Conservation (phyloP, 2,888 invertebrate genomes). For the Tetragonisca angustula region DNA sequence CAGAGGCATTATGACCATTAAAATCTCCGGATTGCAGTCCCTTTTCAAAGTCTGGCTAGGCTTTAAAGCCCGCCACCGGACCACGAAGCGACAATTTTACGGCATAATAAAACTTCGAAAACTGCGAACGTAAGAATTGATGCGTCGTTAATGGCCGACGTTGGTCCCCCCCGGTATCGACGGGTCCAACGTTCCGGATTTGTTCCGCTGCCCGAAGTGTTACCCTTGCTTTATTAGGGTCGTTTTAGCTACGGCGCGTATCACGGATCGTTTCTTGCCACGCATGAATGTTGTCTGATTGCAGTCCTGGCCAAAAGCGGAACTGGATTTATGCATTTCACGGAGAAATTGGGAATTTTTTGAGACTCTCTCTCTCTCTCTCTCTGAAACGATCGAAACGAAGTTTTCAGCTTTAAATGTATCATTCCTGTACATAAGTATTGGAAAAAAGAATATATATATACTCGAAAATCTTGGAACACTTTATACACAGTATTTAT, state of each 20-base stretch:
- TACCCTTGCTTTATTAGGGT: constrained; percentile 11
- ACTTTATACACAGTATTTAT: too few relatives aligned
- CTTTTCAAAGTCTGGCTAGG: constrained; percentile 37
- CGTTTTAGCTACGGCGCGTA: not conserved
- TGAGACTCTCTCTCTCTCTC: not conserved
- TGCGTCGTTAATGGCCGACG: constrained; percentile 47
- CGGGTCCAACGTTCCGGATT: constrained; percentile 9
- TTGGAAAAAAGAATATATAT: not conserved
- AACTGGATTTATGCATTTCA: not conserved
- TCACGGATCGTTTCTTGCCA: not conserved
- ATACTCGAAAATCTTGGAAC: too few relatives aligned
- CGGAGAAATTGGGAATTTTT: not conserved
- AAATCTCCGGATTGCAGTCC: constrained; percentile 48
- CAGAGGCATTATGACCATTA: constrained; percentile 63
- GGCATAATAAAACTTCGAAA: constrained; percentile 52
- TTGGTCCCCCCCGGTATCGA: not conserved
- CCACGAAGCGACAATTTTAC: constrained; percentile 53
- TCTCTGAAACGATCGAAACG: not conserved
- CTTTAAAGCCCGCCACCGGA: constrained; percentile 48
- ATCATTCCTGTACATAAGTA: not conserved
- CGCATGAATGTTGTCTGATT: not conserved
- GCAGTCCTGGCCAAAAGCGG: too few relatives aligned
- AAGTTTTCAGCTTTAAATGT: not conserved
- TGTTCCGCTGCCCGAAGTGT: not conserved
- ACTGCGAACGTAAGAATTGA: constrained; percentile 40